Conservation (phyloP, 92 coral and sea anemone genomes). For the Chrysogorgia sp. region DNA sequence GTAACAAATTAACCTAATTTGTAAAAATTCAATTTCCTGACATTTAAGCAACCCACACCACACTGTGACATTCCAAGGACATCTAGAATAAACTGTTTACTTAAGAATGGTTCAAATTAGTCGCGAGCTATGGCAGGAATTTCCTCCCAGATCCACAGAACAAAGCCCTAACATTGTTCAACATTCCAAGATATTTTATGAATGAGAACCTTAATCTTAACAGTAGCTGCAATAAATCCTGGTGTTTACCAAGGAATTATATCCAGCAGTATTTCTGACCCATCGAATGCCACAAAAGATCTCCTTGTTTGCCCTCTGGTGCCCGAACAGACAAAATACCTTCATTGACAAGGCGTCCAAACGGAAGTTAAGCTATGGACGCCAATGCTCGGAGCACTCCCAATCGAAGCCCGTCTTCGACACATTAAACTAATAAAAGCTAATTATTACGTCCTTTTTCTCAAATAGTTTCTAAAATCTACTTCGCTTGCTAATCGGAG, state of each 20-base stretch:
- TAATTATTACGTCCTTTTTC: not conserved
- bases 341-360: not conserved
- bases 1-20: not conserved
- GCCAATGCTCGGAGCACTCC: constrained; percentile 25
- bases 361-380: constrained; percentile 33
- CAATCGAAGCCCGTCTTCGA: constrained; percentile 8
- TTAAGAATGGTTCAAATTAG: constrained; percentile 31
- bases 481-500: not conserved
- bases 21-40: not conserved
- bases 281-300: constrained; percentile 2
- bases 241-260: constrained; percentile 6
- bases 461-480: not conserved
- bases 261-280: not conserved
- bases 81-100: constrained; percentile 44
- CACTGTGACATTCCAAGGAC: constrained; percentile 5
- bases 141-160: constrained; percentile 3
- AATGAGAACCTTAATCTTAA: constrained; percentile 10
- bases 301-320: constrained; percentile 32
- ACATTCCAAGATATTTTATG: not conserved
- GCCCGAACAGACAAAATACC: constrained; percentile 40
- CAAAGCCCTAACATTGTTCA: constrained; percentile 20
- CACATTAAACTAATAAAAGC: not conserved
- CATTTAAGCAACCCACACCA: too few species aligned
- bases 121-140: constrained; percentile 7
- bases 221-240: not conserved